Evolutionary conservation across 2,113 vertebrate genomes (phyloP), one percentile per base, ranked within the genome.

Genomic region (Copsychus sechellarum): DNA sequence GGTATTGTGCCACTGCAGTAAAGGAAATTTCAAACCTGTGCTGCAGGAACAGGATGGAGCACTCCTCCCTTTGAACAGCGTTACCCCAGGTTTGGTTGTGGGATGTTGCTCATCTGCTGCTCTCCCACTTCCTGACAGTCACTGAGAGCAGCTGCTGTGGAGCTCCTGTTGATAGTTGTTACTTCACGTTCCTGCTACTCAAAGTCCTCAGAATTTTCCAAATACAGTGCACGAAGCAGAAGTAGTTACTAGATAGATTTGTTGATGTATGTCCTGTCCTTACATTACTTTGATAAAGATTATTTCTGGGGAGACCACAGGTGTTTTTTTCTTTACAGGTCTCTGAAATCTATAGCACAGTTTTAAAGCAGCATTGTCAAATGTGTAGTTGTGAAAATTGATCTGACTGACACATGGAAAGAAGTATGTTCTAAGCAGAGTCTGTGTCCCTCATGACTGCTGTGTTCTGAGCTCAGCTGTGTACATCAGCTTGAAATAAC

Each of bases 1-100:
- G 80, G 72, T 92, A 84, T 85, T 95, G 86, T 97, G 72, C 89
- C 83, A 69, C 90, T 90, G 88, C 79, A 88, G 82, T 62, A 77
- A 60, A 76, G 57, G 53, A 29, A 83, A 56, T 51, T 72, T 84
- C 65, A 43, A 42, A 87, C 38, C 58, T 26, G 11, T 62, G 77
- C 87, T 78, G 79, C 70, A 73, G 76, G 62, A 80, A 21, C 19
- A 77, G 79, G 65, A 61, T 81, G 95, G 80, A 95, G 88, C 87
- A 17, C 5, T 19, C 11, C 53, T 97, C 82, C 88, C 94, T 69
- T 42, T 58, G 84, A 96, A 94, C 58, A 92, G 45, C 19, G 12
- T 91, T 93, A 83, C 64, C 57, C 81, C 11, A 5, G 45, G 54
- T 47, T 93, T 88, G 51, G 80, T 80, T 36, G 71, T 4, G 24